Conservation (phyloP, 2,113 vertebrate species). For the Balaeniceps rex region DNA sequence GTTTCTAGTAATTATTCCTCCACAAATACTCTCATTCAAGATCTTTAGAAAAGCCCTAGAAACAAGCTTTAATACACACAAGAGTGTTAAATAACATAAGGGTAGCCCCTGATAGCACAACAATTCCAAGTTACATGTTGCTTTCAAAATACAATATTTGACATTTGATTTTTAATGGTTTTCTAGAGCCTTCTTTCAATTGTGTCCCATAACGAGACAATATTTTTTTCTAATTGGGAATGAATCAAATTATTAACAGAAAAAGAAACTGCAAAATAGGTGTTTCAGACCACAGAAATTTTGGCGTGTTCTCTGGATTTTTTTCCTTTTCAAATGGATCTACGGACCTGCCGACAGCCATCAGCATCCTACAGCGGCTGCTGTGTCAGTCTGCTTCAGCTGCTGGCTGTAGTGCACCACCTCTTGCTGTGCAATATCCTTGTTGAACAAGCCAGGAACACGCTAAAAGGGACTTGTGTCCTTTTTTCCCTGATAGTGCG, state of each 20-base stretch:
- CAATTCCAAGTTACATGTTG: neutral
- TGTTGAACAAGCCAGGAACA: neutral
- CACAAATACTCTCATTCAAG: neutral
- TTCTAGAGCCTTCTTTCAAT: neutral
- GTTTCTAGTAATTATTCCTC: neutral
- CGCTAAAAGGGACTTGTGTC: neutral
- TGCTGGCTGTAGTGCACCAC: neutral
- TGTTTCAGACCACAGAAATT: neutral
- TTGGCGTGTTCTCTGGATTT: neutral
- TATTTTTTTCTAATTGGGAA: neutral
- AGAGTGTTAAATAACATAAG: neutral
- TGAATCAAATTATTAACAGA: neutral
- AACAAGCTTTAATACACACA: neutral
- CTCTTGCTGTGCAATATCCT: neutral
- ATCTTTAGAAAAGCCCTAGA: neutral
- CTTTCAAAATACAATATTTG: neutral
- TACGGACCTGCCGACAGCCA: rapidly evolving
- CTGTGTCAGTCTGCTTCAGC: neutral
- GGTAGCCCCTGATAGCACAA: neutral
- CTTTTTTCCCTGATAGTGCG: neutral
- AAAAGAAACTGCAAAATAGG: neutral
- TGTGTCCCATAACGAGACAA: rapidly evolving
- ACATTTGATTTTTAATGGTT: neutral
- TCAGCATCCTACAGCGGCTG: neutral
- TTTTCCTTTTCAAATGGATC: neutral